A percentile compares a stretch with the other conserved stretches of the same genome.
Conservation (phyloP, 2,888 invertebrate species). For the Hesperia comma region DNA sequence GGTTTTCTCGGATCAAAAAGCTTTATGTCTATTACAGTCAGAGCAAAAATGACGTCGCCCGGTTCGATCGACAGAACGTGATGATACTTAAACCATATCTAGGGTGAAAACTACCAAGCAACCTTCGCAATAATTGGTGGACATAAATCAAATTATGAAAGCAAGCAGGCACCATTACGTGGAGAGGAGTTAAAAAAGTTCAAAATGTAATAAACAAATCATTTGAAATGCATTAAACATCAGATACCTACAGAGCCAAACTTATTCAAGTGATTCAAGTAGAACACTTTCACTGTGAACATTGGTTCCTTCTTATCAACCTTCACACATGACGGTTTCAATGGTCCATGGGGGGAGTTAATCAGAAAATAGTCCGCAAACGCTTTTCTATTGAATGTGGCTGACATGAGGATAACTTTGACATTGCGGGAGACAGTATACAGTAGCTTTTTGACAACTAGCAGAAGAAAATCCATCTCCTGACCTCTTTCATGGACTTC, state of each 20-base stretch:
- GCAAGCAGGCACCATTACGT: too few species aligned
- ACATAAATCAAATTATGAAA: too few species aligned
- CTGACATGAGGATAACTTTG: constrained; percentile 93
- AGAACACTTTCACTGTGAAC: constrained; percentile 85
- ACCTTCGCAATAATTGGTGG: too few species aligned
- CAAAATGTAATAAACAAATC: too few species aligned
- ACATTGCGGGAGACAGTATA: constrained; percentile 76
- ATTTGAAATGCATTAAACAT: background rate
- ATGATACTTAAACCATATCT: too few species aligned
- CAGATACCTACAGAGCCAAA: constrained; percentile 73
- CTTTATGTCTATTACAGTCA: too few species aligned
- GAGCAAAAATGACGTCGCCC: too few species aligned
- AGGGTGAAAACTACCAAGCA: too few species aligned
- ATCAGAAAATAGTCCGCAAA: constrained; percentile 88
- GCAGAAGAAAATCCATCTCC: constrained; percentile 94
- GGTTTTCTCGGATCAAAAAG: too few species aligned
- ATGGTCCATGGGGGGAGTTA: constrained; percentile 54
- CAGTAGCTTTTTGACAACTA: constrained; percentile 91
- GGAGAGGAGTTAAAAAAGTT: too few species aligned
- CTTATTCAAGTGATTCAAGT: constrained; percentile 81
- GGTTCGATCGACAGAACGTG: too few species aligned
- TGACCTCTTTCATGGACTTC: constrained; percentile 97
- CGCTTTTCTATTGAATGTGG: constrained; percentile 91
- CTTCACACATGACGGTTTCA: constrained; percentile 69
- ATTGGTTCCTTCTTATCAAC: constrained; percentile 70